Evolutionary conservation across 2,888 invertebrate species (phyloP), one percentile per base, ranked within the genome.

Genomic region (Volucella zonaria): DNA sequence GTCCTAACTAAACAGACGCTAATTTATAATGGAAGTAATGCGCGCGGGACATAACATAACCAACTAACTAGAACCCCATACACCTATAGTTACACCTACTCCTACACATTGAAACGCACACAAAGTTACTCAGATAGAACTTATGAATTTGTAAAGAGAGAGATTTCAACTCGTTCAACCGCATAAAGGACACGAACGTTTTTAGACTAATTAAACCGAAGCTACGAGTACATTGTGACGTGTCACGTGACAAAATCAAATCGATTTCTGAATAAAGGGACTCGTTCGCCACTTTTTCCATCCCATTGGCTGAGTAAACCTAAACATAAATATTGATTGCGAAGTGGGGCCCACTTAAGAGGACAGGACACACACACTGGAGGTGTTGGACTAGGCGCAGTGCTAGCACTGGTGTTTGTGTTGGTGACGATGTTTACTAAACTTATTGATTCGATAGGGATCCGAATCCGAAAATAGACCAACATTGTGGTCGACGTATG

Each of bases 321-420:
- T 51, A 61, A 68, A 83, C 75, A 79, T 51, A 61, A 68, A 75
- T 79, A 83, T 83, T 83, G 83, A 83, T 79, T 83, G 74, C 75
- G 43, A 75, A 83, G 79, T 75, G 54, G 64, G 70, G 61, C 59
- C 49, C 59, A 54, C 77, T 49, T 38, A 31, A 31, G 31, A 31
- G 31, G 6, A 31, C 31, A 54, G 77, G 62, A 43, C 68, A 59
- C 56, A 52, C 59, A 47, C 49, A 56, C 2, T 14, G 15, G 23
- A 14, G 42, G 54, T 54, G 56, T 62, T 64, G 74, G 54, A 40
- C 54, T 23, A 23, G n/a, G n/a, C 18, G 1, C 18, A 23, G 18
- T 23, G 18, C 18, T 23, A 23, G 18, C 18, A 23, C 18, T 23
- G 47, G 52, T 82, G 56, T 77, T 73, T 47, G 64, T 68, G 52